Conservation (phyloP, 2,113 vertebrate genomes). For the Epinephelus fuscoguttatus region DNA sequence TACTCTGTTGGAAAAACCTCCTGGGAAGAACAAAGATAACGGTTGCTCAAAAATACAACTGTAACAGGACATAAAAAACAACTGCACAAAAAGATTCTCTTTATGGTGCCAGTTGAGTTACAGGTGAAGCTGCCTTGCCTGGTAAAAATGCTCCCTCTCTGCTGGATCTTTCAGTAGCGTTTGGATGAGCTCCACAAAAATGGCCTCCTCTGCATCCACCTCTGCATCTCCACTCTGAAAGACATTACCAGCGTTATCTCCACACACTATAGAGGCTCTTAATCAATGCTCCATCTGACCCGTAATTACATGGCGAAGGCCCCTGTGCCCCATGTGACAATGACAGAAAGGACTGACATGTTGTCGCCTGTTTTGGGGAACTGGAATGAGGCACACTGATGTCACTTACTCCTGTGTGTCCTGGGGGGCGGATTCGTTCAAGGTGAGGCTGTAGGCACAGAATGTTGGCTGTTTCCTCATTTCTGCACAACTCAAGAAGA, state of each 20-base stretch:
- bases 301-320: not conserved
- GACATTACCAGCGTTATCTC: not conserved
- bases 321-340: not conserved
- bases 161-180: conserved; percentile 71
- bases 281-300: not conserved
- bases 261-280: not conserved
- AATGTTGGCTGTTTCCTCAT: conserved; percentile 55
- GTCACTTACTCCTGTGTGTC: conserved; percentile 63
- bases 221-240: conserved; percentile 75
- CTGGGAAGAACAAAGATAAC: conserved; percentile 54
- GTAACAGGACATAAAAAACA: not conserved
- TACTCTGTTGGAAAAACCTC: conserved; percentile 82
- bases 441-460: conserved; percentile 63
- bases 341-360: not conserved
- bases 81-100: not conserved
- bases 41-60: not conserved
- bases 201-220: conserved; percentile 71
- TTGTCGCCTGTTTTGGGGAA: not conserved
- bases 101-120: no score
- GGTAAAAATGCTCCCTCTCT: conserved; percentile 75
- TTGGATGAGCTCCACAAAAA: conserved; percentile 71
- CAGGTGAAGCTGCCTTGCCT: conserved; percentile 46
- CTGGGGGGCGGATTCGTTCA: conserved; percentile 64
- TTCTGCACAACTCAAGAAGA: conserved; percentile 73
- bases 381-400: not conserved